phyloP scores from a whole-genome alignment of 2,888 invertebrate species.

The Athripsodes cinereus region DNA sequence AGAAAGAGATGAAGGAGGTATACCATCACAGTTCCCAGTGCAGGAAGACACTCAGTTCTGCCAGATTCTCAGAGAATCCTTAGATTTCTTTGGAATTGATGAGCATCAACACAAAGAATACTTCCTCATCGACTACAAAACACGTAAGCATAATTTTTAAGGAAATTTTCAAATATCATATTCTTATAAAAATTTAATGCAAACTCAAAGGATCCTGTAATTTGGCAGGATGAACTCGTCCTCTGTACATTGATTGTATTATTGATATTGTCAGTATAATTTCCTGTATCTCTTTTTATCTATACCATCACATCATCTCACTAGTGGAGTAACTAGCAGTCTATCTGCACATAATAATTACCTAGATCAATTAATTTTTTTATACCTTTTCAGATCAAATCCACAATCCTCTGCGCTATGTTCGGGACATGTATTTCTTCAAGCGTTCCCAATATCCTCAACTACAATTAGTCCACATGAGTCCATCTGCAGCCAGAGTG shows the following conservation, averaged over 20 bases:
- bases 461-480: conserved; percentile 87
- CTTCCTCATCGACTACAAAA: conserved; percentile 96
- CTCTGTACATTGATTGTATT: background rate
- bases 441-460: conserved; percentile 98
- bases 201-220: too few relatives aligned
- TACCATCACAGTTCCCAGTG: conserved; percentile 97
- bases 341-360: too few relatives aligned
- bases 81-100: conserved; percentile 96
- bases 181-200: too few relatives aligned
- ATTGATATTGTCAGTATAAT: background rate
- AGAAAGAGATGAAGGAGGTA: conserved; percentile 86
- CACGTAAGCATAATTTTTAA: conserved; percentile 67
- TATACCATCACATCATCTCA: too few relatives aligned
- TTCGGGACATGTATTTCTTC: conserved; percentile 92
- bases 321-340: too few relatives aligned
- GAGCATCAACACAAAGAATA: conserved; percentile 83
- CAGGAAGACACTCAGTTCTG: conserved; percentile 96
- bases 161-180: too few relatives aligned
- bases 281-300: too few relatives aligned
- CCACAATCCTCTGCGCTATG: conserved; percentile 91
- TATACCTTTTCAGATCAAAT: conserved; percentile 87
- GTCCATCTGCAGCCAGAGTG: conserved; percentile 83
- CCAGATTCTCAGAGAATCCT: conserved; percentile 88
- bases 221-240: too few relatives aligned
- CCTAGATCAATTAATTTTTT: too few relatives aligned